Evolutionary conservation across 2,113 vertebrate species (phyloP), one percentile per base, ranked within the genome.

Genomic region (Sceloporus tristichus): DNA sequence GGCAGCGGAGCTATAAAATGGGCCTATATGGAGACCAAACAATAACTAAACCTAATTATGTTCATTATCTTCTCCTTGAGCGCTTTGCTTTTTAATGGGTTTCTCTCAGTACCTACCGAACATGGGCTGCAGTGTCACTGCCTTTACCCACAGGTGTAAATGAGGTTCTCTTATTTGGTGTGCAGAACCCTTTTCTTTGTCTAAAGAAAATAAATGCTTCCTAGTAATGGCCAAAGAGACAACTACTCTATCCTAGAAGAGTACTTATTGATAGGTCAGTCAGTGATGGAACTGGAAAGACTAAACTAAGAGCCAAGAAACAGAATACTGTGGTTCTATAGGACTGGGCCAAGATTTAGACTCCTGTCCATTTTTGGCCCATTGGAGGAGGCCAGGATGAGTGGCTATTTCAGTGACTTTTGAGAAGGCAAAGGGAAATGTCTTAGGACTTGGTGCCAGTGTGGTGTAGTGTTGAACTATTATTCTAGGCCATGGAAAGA

Each of bases 11-110:
- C 90, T 93, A 25, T 88, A 90, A 92, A 94, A 91, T 48, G 8
- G 76, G 73, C 13, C 85, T 48, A 0, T 91, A 88, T 94, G 94
- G 81, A 85, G 70, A 91, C 83, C 93, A 96, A 93, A 95, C 94
- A 95, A 94, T 94, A 95, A 94, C 90, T 84, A 85, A 90, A 85
- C 90, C 6, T 94, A 91, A 96, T 96, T 95, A 95, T 87, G 27
- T 70, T 95, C 92, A 87, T 95, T 92, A 91, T 91, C 86, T 86
- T 92, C 77, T 91, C 87, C 87, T 53, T 29, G 73, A 89, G 40
- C 78, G 76, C 85, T 68, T 65, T 76, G n/a, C 70, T 76, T 83
- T 71, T 62, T 54, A 19, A n/a, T 48, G 38, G 70, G 73, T 38
- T 1, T 1, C 34, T 78, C 85, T 87, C 13, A 1, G 29, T 87